Evolutionary conservation across 2,797 vertebrate genomes (phyloP).

Genomic region (Sebastolobus altivelis): DNA sequence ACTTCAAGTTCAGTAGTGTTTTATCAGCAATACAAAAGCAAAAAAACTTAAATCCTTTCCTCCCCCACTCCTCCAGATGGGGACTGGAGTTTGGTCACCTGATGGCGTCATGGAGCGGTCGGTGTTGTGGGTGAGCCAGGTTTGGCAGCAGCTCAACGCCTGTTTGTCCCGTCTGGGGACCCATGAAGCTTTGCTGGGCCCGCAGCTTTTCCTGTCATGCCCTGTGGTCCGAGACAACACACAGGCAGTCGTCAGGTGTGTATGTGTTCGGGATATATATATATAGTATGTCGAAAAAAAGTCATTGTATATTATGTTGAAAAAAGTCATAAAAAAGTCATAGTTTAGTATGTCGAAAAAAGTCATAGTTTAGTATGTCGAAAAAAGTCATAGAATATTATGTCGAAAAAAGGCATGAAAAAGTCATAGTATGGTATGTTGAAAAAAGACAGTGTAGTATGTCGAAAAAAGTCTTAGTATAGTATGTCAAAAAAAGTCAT

Average conservation of each 20-base stretch:
- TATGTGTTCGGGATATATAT: not conserved
- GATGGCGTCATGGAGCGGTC: constrained; percentile 86
- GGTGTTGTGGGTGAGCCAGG: constrained; percentile 89
- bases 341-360: too few relatives aligned
- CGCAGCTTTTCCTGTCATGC: constrained; percentile 92
- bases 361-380: too few relatives aligned
- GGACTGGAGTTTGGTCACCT: constrained; percentile 81
- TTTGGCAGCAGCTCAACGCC: constrained; percentile 95
- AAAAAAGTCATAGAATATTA: too few relatives aligned
- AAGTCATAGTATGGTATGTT: too few relatives aligned
- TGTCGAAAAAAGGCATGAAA: too few relatives aligned
- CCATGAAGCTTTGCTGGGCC: constrained; percentile 92
- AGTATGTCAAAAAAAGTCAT: too few relatives aligned
- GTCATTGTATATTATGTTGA: too few relatives aligned
- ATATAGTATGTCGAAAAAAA: too few relatives aligned
- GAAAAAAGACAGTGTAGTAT: too few relatives aligned
- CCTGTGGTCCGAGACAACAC: constrained; percentile 88
- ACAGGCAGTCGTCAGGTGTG: constrained; percentile 87
- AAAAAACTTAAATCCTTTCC: not conserved
- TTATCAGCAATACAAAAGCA: not conserved
- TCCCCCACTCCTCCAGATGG: constrained; percentile 75
- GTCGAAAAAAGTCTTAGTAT: too few relatives aligned
- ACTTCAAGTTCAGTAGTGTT: too few relatives aligned
- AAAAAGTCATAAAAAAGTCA: too few relatives aligned
- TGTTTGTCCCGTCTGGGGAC: constrained; percentile 93